These are phyloP conservation scores for Notarius lentiginosus DNA, from an alignment of 2,113 vertebrate species.

Conservation along the genomic window DNA sequence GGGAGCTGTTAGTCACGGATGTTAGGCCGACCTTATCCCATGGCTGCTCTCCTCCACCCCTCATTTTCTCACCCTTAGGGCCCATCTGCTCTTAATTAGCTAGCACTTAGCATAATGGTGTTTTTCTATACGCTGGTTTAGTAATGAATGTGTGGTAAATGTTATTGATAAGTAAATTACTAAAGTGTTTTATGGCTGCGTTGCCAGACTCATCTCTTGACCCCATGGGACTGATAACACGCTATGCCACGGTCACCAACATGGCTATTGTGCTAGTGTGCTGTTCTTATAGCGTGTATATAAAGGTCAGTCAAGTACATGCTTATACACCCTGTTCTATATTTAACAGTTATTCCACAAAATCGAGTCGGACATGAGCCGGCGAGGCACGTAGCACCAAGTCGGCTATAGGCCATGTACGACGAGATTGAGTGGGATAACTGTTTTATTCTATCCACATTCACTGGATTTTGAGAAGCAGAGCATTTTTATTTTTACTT, in stretches of 20 bases:
- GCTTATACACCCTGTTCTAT: background rate
- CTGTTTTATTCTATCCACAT: too few species aligned
- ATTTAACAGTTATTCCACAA: background rate
- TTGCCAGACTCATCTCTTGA: constrained; percentile 41
- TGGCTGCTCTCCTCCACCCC: constrained; percentile 22
- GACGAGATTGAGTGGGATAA: too few species aligned
- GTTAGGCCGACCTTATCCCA: constrained; percentile 59
- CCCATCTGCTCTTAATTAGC: constrained; percentile 70
- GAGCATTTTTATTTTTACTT: too few species aligned
- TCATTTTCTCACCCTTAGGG: constrained; percentile 42
- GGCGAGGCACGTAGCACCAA: too few species aligned
- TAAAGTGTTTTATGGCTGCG: constrained; percentile 49
- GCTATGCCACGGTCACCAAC: constrained; percentile 15
- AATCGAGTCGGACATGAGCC: too few species aligned
- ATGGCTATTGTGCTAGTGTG: background rate
- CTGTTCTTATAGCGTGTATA: constrained; percentile 28
- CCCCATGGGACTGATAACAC: constrained; percentile 46
- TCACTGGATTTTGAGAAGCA: too few species aligned
- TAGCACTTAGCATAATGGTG: constrained; percentile 54
- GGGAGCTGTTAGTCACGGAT: constrained; percentile 74
- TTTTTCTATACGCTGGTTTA: constrained; percentile 40
- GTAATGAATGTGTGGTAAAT: constrained; percentile 59
- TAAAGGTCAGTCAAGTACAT: constrained; percentile 30
- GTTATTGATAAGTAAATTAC: constrained; percentile 53
- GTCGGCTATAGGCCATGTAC: too few species aligned